Evolutionary conservation across 2,113 vertebrate species (phyloP).

Genomic region (Odontesthes bonariensis): DNA sequence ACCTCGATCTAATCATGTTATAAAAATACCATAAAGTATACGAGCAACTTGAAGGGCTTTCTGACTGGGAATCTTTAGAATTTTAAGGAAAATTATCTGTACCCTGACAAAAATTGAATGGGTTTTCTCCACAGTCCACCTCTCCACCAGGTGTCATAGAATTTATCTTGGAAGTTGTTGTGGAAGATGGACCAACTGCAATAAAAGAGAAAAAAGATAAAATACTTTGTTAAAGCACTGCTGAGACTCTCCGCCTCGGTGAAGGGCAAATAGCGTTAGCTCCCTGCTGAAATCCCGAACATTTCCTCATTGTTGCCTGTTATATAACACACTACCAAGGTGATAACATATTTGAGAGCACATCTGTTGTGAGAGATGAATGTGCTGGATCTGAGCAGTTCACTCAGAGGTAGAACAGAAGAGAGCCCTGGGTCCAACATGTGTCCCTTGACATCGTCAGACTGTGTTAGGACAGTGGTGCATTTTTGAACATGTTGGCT

Average conservation of each 20-base stretch:
- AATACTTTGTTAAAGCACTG: not conserved
- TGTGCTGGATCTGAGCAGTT: constrained; percentile 13
- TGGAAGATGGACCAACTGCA: not conserved
- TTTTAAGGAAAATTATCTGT: not conserved
- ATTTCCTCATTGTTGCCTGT: not conserved
- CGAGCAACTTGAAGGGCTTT: too few species aligned
- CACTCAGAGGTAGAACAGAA: constrained; percentile 11
- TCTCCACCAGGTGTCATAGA: not conserved
- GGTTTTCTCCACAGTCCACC: not conserved
- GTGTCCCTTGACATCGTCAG: constrained; percentile 38
- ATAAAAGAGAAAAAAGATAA: not conserved
- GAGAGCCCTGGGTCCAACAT: constrained; percentile 29
- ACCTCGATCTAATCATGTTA: not conserved
- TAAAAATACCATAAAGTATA: not conserved
- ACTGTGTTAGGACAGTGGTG: constrained; percentile 24
- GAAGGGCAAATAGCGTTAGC: not conserved
- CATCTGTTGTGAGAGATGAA: constrained; percentile 5
- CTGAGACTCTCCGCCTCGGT: not conserved
- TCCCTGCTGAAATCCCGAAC: not conserved
- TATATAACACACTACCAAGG: not conserved
- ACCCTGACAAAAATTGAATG: not conserved
- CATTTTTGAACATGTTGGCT: constrained; percentile 25
- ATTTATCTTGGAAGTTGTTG: not conserved
- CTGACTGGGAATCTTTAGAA: not conserved
- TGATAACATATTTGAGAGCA: constrained; percentile 18